Evolutionary conservation across 2,797 vertebrate genomes (phyloP), one percentile per base, ranked within the genome.

Genomic region (Pangasius sanitwongsei): DNA sequence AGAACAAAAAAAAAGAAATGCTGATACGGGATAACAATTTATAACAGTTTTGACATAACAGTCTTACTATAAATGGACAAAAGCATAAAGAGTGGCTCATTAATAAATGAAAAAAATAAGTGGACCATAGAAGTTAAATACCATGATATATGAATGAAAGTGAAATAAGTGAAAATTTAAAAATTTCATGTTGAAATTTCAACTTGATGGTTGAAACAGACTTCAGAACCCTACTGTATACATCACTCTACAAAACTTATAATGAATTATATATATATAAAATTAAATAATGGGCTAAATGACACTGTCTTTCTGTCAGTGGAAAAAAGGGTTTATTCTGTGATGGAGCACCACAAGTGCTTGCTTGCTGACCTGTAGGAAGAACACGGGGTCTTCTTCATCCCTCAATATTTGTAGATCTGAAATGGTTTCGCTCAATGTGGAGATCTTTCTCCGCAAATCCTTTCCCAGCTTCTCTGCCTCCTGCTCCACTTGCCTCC

Each of bases 311-410:
- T 2, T 78, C 53, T 34, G 50, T 2, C 11, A 6, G 1, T n/a
- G 6, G 41, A 6, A 44, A 28, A 1, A 1, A 28, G n/a, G 15
- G 9, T 69, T 78, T 70, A 61, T 61, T 53, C 11, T 37, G 37
- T 74, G 8, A 84, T 31, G 6, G 20, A 59, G 23, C 9, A 48
- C 4, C 41, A 74, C 16, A 16, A 28, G 1, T 6, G 23, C 13
- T 81, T 50, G 44, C 41, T 82, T 87, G 28, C 89, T 90, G 44
- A 92, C 92, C 87, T 89, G 90, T 4, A 92, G 78, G 50, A 89
- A 90, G 59, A 77, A 5, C 20, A 92, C 15, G 55, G 85, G 82
- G 44, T 92, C 90, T 53, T 92, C 88, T 57, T 87, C 83, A 28
- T 86, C 13, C 28, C 37, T 31, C 3, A 69, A 6, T 13, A 4